Percentiles rank a stretch among this genome's conserved stretches.
phyloP scores from a whole-genome alignment of 2,888 invertebrate species.

The Dynastes maya region DNA sequence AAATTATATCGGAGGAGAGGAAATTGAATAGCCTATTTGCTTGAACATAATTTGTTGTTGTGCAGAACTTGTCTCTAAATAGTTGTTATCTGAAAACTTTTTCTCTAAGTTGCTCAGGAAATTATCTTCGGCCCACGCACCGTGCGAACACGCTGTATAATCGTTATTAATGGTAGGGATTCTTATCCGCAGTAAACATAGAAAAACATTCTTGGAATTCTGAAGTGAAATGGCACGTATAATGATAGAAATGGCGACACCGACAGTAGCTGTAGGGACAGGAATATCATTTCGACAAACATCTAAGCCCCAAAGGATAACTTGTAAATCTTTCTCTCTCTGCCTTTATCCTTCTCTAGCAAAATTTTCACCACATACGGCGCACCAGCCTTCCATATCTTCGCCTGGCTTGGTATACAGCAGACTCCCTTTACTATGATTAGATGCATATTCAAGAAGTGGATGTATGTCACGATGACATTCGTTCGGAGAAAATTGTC shows the following conservation, averaged over 20 bases:
- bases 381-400: not conserved
- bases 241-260: not conserved
- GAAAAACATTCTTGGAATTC: not conserved
- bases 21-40: too few relatives aligned
- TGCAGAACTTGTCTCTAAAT: too few relatives aligned
- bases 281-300: conserved; percentile 4
- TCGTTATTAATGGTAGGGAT: not conserved
- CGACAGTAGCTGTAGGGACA: not conserved
- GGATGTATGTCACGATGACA: not conserved
- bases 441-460: conserved; percentile 17
- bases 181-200: not conserved
- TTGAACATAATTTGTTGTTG: too few relatives aligned
- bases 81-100: too few relatives aligned
- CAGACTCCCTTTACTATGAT: conserved; percentile 8
- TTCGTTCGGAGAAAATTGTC: not conserved
- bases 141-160: too few relatives aligned
- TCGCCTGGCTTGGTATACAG: not conserved
- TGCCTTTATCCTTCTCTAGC: not conserved
- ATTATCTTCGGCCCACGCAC: too few relatives aligned
- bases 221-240: not conserved
- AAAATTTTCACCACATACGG: not conserved
- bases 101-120: too few relatives aligned
- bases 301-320: conserved; percentile 10
- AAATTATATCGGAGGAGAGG: too few relatives aligned
- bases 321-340: not conserved